Base-by-base conservation (phyloP, 1,140 invertebrate species). In the Trichonephila inaurata region DNA sequence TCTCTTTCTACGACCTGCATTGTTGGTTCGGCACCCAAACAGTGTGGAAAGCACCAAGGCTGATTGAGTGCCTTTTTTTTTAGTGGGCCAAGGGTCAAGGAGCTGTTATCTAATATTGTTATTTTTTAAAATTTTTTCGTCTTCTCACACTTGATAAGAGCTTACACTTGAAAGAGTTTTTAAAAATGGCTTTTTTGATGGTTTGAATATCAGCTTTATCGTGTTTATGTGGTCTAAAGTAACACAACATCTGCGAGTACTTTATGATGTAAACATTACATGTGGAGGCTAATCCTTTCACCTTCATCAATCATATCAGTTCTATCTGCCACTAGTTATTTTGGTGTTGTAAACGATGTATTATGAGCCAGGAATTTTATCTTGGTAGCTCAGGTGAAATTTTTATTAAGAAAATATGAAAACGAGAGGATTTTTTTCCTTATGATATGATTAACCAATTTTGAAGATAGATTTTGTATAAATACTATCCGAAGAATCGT, bases 101-200 rank as follows among this genome's bases (percentile, higher is more conserved):
- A 40, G 24, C 28, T 10, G 24, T 77, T 77, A 40, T 77, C 72
- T 40, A 77, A 19, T 77, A 77, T 33, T n/a, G 7, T 33, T 77
- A 33, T 77, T 40, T 18, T 69, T 77, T 18, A 7, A 33, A 28
- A 12, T 14, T 18, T 40, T 77, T 40, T 77, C 14, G 14, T 77
- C 24, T 77, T 77, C 18, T 77, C 72, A 77, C 72, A 77, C 72
- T 77, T 77, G 72, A 77, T 77, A 77, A 77, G 28, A 40, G 2
- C 1, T 12, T 19, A 64, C 16, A 64, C 62, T 64, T 64, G 18
- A 64, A 40, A 33, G 4, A 77, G 28, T 7, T 77, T 77, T 40
- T 7, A 7, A 77, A 77, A 40, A 40, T 33, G 72, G 16, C 72
- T 19, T 33, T 77, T 64, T 77, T 77, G 28, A 33, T 77, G 28